Percentiles rank a stretch among this genome's conserved stretches.
phyloP scores from a whole-genome alignment of 2,113 vertebrate genomes.

The Halcyon senegalensis region DNA sequence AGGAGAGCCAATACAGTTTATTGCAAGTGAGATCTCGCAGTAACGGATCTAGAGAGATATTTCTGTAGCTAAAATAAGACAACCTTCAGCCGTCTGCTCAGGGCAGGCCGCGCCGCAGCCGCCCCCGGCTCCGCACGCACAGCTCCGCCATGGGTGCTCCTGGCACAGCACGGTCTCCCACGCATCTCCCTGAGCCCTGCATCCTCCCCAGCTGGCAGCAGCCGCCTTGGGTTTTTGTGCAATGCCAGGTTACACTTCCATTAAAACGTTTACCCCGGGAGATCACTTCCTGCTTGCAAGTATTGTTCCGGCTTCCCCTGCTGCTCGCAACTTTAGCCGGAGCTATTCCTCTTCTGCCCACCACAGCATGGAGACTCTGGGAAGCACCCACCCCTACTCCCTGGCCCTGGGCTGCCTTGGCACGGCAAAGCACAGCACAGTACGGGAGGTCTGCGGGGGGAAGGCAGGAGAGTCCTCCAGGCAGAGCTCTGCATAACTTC shows the following conservation, averaged over 20 bases:
- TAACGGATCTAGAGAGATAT: constrained; percentile 61
- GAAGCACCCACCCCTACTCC: neutral
- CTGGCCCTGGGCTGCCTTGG: neutral
- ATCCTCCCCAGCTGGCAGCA: constrained; percentile 45
- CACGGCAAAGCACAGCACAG: neutral
- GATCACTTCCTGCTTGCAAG: constrained; percentile 34
- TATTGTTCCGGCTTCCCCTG: neutral
- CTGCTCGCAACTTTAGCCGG: neutral
- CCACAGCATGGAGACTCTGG: rapidly evolving
- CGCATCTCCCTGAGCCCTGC: neutral
- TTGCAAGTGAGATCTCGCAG: constrained; percentile 70
- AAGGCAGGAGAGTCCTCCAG: neutral
- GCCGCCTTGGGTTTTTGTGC: constrained; percentile 9
- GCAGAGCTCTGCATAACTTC: neutral
- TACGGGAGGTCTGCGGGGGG: neutral
- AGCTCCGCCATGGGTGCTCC: neutral
- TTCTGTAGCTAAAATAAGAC: constrained; percentile 62
- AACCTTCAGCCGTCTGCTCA: constrained; percentile 49
- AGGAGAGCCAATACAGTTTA: constrained; percentile 69
- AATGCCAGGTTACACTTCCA: constrained; percentile 47
- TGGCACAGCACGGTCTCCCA: constrained; percentile 5
- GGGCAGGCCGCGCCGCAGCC: constrained; percentile 4
- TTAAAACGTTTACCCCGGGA: constrained; percentile 13
- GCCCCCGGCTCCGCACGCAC: neutral
- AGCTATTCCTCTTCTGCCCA: neutral